Conservation (phyloP, 2,797 vertebrate genomes). For the Gymnodraco acuticeps region DNA sequence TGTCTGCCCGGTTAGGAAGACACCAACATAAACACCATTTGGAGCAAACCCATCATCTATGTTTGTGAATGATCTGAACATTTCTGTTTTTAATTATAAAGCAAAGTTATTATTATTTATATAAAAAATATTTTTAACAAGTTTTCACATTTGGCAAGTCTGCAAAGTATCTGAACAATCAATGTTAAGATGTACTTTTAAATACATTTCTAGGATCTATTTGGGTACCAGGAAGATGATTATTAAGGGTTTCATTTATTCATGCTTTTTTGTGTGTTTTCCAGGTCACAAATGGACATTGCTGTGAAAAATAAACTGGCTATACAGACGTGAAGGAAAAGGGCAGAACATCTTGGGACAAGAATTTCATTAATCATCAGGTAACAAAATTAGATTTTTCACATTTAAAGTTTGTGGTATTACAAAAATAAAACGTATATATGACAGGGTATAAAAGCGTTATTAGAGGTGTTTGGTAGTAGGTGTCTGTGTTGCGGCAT, state of each 20-base stretch:
- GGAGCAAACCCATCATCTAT: background rate
- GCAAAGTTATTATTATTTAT: background rate
- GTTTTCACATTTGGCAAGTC: background rate
- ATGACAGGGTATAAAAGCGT: too few relatives aligned
- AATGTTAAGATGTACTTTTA: background rate
- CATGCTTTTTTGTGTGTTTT: background rate
- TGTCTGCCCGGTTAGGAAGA: slow-evolving; percentile 18
- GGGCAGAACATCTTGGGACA: background rate
- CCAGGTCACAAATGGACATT: slow-evolving; percentile 12
- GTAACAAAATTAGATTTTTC: background rate
- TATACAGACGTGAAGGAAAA: background rate
- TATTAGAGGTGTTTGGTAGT: too few relatives aligned
- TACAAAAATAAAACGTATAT: background rate
- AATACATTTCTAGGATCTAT: background rate
- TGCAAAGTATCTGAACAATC: background rate
- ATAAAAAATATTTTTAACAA: background rate
- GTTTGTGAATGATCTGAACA: background rate
- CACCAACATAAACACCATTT: background rate
- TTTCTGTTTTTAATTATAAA: background rate
- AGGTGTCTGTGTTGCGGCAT: too few relatives aligned
- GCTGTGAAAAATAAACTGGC: background rate
- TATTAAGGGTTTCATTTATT: background rate
- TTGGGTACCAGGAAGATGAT: background rate
- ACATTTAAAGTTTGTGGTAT: too few relatives aligned
- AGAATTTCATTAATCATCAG: background rate